A percentile compares a stretch with the other conserved stretches of the same genome.
Evolutionary conservation across 2,797 vertebrate species (phyloP).

Genomic region (Rachycentron canadum): DNA sequence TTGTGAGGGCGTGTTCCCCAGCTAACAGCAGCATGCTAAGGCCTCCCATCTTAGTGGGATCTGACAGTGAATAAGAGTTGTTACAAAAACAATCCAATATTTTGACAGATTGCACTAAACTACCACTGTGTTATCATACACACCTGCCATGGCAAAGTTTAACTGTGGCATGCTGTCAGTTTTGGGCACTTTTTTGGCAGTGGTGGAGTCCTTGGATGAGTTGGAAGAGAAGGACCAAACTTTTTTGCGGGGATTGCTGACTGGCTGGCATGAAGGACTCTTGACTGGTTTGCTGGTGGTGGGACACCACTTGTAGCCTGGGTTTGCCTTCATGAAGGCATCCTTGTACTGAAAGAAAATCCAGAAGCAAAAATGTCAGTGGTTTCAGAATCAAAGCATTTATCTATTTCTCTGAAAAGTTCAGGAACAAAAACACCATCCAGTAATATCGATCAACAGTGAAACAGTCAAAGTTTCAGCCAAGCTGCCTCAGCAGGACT

Average conservation of each 20-base stretch:
- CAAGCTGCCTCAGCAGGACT: not conserved
- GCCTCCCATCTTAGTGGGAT: conserved; percentile 98
- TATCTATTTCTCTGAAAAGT: not conserved
- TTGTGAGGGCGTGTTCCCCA: conserved; percentile 95
- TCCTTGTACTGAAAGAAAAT: conserved; percentile 93
- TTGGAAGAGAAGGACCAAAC: conserved; percentile 93
- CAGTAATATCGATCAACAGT: not conserved
- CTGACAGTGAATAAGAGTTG: conserved; percentile 74
- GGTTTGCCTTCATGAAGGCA: conserved; percentile 99
- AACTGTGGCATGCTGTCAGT: conserved; percentile 93
- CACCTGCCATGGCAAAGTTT: conserved; percentile 98
- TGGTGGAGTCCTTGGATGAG: conserved; percentile 90
- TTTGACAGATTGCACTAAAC: not conserved
- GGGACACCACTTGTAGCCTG: conserved; percentile 99
- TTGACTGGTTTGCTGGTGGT: conserved; percentile 97
- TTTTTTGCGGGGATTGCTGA: conserved; percentile 93
- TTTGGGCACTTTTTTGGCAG: conserved; percentile 91
- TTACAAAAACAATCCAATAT: conserved; percentile 17
- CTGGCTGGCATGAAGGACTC: conserved; percentile 86
- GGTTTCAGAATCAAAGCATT: not conserved
- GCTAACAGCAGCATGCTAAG: conserved; percentile 98
- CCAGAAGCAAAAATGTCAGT: conserved; percentile 4
- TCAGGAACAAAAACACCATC: not conserved
- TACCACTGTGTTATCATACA: conserved; percentile 54
- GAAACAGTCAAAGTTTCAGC: not conserved